Percentiles rank a stretch among this genome's conserved stretches.
Evolutionary conservation across 2,113 vertebrate genomes (phyloP).

Genomic region (Oriolus oriolus): DNA sequence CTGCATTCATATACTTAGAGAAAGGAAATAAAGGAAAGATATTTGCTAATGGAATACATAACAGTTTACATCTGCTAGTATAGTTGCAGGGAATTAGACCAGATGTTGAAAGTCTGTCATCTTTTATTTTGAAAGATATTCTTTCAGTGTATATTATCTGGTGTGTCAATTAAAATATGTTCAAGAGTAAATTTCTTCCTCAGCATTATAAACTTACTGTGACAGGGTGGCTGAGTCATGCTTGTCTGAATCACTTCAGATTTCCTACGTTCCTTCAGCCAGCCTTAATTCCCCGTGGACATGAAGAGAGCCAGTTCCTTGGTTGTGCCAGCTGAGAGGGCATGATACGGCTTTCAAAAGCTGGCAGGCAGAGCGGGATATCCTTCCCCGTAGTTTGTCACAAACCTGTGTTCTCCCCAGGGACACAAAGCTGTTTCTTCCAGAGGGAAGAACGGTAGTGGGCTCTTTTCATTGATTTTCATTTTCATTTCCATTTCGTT

Average conservation of each 20-base stretch:
- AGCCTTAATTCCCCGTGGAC: neutral
- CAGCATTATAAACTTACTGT: conserved; percentile 21
- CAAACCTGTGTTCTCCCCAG: neutral
- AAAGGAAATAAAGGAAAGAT: conserved; percentile 40
- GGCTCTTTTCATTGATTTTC: neutral
- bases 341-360: neutral
- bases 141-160: conserved; percentile 24
- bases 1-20: conserved; percentile 1
- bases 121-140: conserved; percentile 53
- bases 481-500: neutral
- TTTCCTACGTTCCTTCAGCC: neutral
- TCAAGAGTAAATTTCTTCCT: conserved; percentile 38
- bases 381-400: conserved; percentile 1
- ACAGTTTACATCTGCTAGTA: conserved; percentile 50
- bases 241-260: conserved; percentile 33
- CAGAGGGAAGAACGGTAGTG: neutral
- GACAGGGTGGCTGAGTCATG: conserved; percentile 31
- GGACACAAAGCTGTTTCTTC: neutral
- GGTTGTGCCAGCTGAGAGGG: neutral
- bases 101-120: conserved; percentile 60
- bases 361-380: neutral
- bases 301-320: neutral
- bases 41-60: conserved; percentile 42
- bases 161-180: conserved; percentile 58
- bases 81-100: conserved; percentile 38